phyloP scores from a whole-genome alignment of 1,140 invertebrate genomes.

The Cyrtorhinus lividipennis region DNA sequence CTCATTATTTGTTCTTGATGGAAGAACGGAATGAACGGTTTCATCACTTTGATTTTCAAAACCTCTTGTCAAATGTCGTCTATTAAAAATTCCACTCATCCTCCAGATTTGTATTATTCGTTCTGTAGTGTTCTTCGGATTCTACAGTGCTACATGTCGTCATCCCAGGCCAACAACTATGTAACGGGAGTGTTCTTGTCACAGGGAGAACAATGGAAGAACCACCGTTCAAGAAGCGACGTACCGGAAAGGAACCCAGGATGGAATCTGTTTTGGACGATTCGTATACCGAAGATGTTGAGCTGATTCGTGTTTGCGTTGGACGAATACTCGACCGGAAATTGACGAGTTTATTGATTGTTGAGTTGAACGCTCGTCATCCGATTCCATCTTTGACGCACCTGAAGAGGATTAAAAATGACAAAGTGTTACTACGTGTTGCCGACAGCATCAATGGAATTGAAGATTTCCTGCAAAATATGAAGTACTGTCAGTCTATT shows the following conservation, averaged over 20 bases:
- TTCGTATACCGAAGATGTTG: neutral
- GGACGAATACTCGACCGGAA: constrained; percentile 28
- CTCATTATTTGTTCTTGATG: too few species aligned
- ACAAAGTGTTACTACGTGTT: constrained; percentile 15
- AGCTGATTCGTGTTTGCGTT: constrained; percentile 18
- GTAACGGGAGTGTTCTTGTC: neutral
- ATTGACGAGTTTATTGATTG: constrained; percentile 45
- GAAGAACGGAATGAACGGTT: neutral
- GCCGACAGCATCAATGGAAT: neutral
- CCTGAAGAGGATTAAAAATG: constrained; percentile 49
- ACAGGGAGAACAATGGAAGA: neutral
- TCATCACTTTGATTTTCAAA: neutral
- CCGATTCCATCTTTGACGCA: constrained; percentile 47
- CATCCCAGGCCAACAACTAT: neutral
- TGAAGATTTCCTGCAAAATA: constrained; percentile 3
- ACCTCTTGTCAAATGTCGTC: neutral
- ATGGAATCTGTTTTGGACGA: constrained; percentile 9
- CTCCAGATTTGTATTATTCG: neutral
- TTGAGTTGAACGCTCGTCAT: constrained; percentile 37
- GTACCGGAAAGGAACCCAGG: neutral
- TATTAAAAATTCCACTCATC: neutral
- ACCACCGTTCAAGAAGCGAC: neutral
- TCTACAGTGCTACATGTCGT: neutral
- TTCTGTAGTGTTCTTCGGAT: too few species aligned
- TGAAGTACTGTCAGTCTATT: constrained; percentile 34